Percentiles rank a stretch among this genome's conserved stretches.
phyloP scores from a whole-genome alignment of 2,888 invertebrate genomes.

The Tethea ocularis region DNA sequence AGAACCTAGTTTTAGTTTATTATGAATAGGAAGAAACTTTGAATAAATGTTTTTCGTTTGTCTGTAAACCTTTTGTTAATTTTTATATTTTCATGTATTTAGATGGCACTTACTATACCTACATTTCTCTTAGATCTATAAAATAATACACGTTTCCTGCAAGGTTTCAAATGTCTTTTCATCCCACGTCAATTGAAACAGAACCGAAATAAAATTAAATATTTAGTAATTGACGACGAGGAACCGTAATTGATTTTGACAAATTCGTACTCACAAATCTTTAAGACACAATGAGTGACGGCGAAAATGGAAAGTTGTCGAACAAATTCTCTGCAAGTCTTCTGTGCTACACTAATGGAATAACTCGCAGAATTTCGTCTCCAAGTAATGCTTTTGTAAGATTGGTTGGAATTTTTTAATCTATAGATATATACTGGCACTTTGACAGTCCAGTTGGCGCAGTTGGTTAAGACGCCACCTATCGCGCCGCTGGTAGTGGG shows the following conservation, averaged over 20 bases:
- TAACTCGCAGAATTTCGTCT: slow-evolving; percentile 45
- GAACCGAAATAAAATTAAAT: slow-evolving; percentile 19
- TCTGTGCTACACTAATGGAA: slow-evolving; percentile 47
- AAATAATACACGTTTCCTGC: too few species aligned
- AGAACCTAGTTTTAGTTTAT: neutral
- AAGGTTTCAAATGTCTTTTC: slow-evolving; percentile 12
- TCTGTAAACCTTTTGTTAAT: too few species aligned
- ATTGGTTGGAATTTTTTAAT: slow-evolving; percentile 47
- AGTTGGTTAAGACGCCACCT: too few species aligned
- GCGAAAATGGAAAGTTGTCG: slow-evolving; percentile 41
- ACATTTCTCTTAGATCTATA: too few species aligned
- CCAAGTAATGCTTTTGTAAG: slow-evolving; percentile 49
- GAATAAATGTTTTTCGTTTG: too few species aligned
- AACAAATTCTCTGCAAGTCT: slow-evolving; percentile 44
- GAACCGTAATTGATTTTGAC: slow-evolving; percentile 39
- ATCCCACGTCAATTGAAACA: slow-evolving; percentile 12
- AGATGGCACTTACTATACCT: too few species aligned
- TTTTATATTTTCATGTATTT: too few species aligned
- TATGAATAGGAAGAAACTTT: too few species aligned
- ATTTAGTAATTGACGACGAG: slow-evolving; percentile 19
- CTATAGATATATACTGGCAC: too few species aligned
- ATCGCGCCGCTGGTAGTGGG: too few species aligned
- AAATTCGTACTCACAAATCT: slow-evolving; percentile 39
- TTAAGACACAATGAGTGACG: slow-evolving; percentile 40
- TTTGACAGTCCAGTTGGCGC: too few species aligned